A percentile compares a stretch with the other conserved stretches of the same genome.
Evolutionary conservation across 2,113 vertebrate genomes (phyloP).

Genomic region (Anthoscopus minutus): DNA sequence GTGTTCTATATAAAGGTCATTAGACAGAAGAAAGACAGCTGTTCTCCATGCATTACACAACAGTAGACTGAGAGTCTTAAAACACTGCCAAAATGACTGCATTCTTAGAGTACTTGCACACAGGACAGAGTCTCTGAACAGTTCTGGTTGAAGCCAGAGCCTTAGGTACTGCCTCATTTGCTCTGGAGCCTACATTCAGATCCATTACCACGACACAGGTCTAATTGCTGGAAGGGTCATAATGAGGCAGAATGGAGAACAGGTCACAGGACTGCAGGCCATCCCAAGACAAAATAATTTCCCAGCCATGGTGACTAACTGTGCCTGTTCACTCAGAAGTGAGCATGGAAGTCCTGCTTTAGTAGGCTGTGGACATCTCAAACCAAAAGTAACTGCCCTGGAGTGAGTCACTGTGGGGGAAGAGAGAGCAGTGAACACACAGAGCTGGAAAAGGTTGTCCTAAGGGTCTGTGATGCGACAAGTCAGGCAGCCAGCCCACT

Average conservation of each 20-base stretch:
- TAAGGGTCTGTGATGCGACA: background rate
- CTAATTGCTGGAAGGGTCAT: background rate
- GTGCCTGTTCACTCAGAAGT: background rate
- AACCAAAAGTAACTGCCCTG: background rate
- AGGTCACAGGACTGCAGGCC: background rate
- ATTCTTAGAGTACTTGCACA: background rate
- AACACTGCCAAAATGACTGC: background rate
- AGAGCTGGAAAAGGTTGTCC: background rate
- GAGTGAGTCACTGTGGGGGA: background rate
- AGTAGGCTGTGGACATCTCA: background rate
- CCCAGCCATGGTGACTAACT: background rate
- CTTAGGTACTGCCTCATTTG: background rate
- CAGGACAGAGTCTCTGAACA: background rate
- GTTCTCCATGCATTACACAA: background rate
- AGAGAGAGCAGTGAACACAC: accelerated
- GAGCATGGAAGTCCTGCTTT: background rate
- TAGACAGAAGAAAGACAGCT: background rate
- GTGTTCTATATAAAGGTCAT: background rate
- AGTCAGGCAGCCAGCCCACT: background rate
- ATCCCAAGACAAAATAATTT: background rate
- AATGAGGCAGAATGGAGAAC: background rate
- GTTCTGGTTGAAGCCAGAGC: background rate
- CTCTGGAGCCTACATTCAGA: background rate
- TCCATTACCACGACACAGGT: background rate
- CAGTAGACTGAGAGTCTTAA: background rate